Evolutionary conservation across 2,113 vertebrate species (phyloP), one percentile per base, ranked within the genome.

Genomic region (Ascaphus truei): DNA sequence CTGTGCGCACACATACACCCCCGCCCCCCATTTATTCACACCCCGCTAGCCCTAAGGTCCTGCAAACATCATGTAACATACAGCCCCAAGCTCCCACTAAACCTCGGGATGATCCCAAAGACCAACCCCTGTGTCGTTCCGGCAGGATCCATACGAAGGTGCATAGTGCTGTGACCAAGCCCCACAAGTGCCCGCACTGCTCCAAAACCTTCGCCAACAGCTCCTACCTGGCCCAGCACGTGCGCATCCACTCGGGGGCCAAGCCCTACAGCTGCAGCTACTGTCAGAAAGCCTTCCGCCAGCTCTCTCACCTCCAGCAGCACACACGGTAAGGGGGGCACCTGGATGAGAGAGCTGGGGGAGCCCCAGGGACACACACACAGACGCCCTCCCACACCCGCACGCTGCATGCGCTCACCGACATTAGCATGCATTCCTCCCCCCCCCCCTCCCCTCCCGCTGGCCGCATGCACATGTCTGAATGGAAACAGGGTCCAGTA

Each of bases 241-340:
- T 95, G 78, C 94, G 94, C 72, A 96, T 96, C 86, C 94, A 96
- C 84, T 95, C 93, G 0, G 94, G 94, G 74, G 94, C 92, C 86
- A 96, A 96, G 86, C 94, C 94, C 57, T 96, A 96, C 85, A 85
- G 87, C 82, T 96, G 94, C 82, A 86, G 87, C 62, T 95, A 83
- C 85, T 96, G 94, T 83, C 90, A 96, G 80, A 96, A 95, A 86
- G 85, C 86, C 79, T 96, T 96, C 86, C 92, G 94, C 88, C 94
- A 96, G 84, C 93, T 96, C 86, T 94, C 95, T 86, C 95, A 98
- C 91, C 91, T 98, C 79, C 96, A 98, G 89, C 96, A 98, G 85
- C 96, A 98, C 91, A 95, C 93, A 93, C 93, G 96, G 96, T 98
- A 98, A 94, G 94, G 84, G 89, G 84, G 85, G 85, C 77, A 84